These are phyloP conservation scores for Hypsopygia costalis DNA, from an alignment of 2,888 invertebrate genomes.

Conservation along the genomic window DNA sequence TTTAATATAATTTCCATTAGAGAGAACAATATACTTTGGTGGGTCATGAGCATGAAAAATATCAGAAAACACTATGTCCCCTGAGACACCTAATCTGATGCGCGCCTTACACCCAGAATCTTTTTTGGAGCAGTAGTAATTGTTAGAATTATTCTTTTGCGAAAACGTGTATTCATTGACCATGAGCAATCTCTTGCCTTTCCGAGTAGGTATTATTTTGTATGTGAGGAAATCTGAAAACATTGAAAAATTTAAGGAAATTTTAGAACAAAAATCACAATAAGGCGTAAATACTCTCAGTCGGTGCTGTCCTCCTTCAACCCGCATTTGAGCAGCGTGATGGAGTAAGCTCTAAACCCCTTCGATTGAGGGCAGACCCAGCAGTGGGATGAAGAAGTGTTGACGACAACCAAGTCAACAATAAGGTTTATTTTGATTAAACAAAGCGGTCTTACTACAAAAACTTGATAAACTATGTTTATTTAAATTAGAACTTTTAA, in stretches of 20 bases:
- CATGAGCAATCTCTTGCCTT: constrained; percentile 26
- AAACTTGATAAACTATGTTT: no score
- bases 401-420: no score
- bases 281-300: no score
- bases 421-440: no score
- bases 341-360: no score
- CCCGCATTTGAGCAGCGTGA: no score
- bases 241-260: background rate
- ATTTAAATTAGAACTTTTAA: no score
- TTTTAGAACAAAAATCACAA: no score
- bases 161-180: constrained; percentile 25
- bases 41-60: constrained; percentile 16
- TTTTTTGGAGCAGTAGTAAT: constrained; percentile 38
- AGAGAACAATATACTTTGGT: constrained; percentile 12
- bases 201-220: constrained; percentile 19
- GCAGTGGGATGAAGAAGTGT: no score
- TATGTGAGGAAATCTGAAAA: constrained; percentile 1
- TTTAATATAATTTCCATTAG: constrained; percentile 6
- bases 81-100: constrained; percentile 11
- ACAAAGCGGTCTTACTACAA: no score
- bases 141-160: constrained; percentile 10
- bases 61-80: constrained; percentile 14
- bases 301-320: no score
- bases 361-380: no score
- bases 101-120: constrained; percentile 31